Percentiles rank a stretch among this genome's conserved stretches.
Evolutionary conservation across 2,888 invertebrate genomes (phyloP).

Genomic region (Helicoverpa assulta): DNA sequence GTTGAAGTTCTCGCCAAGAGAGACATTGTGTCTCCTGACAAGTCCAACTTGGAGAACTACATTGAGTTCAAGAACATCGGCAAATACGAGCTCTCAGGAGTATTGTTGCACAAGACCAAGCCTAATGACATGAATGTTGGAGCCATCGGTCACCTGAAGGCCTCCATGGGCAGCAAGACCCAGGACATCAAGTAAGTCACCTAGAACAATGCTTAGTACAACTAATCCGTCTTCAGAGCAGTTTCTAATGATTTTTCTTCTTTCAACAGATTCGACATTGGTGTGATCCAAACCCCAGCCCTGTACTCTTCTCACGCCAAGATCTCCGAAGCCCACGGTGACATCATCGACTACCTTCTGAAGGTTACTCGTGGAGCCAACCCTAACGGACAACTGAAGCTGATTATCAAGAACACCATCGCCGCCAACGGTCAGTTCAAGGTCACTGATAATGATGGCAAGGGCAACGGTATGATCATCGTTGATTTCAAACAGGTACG

Average conservation of each 20-base stretch:
- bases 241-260: not conserved
- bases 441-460: constrained; percentile 91
- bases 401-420: constrained; percentile 91
- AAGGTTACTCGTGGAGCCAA: constrained; percentile 84
- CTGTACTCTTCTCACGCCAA: constrained; percentile 89
- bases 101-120: constrained; percentile 88
- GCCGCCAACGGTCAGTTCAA: constrained; percentile 91
- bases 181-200: constrained; percentile 90
- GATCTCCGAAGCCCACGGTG: constrained; percentile 83
- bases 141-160: constrained; percentile 89
- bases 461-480: constrained; percentile 91
- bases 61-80: constrained; percentile 91
- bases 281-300: constrained; percentile 80
- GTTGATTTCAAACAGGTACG: constrained; percentile 90
- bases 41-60: constrained; percentile 91
- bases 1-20: constrained; percentile 89
- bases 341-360: constrained; percentile 89
- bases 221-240: not conserved
- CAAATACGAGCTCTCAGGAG: constrained; percentile 91
- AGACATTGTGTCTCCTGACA: constrained; percentile 88
- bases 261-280: constrained; percentile 83
- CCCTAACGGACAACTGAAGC: constrained; percentile 87
- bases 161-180: constrained; percentile 85
- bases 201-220: not conserved
- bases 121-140: constrained; percentile 90